Evolutionary conservation across 2,888 invertebrate species (phyloP), one percentile per base, ranked within the genome.

Genomic region (Zeuzera pyrina): DNA sequence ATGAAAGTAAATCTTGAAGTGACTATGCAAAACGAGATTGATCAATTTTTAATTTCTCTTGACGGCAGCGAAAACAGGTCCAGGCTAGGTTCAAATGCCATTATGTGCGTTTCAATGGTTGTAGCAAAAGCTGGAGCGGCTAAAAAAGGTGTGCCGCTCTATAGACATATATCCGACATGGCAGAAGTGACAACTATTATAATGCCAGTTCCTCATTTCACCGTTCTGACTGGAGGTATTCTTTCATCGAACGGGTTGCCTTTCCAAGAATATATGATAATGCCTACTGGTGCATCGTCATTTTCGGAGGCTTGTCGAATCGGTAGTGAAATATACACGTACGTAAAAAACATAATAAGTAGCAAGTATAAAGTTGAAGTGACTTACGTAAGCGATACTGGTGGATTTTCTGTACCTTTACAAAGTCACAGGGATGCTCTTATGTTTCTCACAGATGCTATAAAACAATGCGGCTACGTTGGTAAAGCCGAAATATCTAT

Each of bases 231-330:
- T 52, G 99, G 99, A 33, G 99, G 99, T 12, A 91, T 91, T 12
- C 94, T 98, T 53, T 95, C 98, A 45, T 97, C 97, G 35, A 99
- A 99, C 78, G 96, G 95, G 59, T 74, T 96, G 49, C 95, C 95
- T 33, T 95, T 96, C 90, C 95, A 95, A 74, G 97, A 97, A 74
- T 97, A 97, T 78, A 91, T 92, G 88, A 92, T 97, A 47, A 86
- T 98, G 50, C 97, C 97, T 13, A 92, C 92, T 30, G 97, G 98
- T 16, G 98, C 98, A 8, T 59, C 86, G 2, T 91, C 89, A 22
- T 99, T 99, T 81, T 88, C 90, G 4, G 97, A 99, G 62, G 98
- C 98, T 12, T 96, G 99, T 96, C 93, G 91, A 63, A 98, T 98
- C 86, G 98, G 98, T 29, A 89, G 92, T 26, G 98, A 98, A 81